Evolutionary conservation across 2,113 vertebrate species (phyloP).

Genomic region (Asarcornis scutulata): DNA sequence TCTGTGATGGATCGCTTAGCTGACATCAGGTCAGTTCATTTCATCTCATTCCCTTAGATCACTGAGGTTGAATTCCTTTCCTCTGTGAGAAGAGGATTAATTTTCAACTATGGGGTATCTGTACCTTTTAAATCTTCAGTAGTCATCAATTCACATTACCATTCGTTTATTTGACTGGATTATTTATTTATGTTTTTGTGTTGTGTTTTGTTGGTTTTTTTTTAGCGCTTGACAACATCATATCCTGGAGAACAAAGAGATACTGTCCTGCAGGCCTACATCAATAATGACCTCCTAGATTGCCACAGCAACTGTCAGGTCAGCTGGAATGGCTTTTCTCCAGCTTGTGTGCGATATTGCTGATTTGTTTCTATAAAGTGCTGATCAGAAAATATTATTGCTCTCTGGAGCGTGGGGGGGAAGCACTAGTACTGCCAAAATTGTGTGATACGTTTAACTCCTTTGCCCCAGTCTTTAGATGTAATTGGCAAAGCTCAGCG

Average conservation of each 20-base stretch:
- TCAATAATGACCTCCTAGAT: conserved; percentile 91
- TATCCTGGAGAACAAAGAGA: conserved; percentile 94
- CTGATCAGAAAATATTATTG: neutral
- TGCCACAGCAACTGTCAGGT: conserved; percentile 79
- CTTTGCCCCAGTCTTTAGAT: neutral
- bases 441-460: neutral
- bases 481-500: neutral
- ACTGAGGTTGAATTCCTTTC: neutral
- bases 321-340: neutral
- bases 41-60: neutral
- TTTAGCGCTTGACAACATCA: conserved; percentile 91
- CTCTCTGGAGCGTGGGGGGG: neutral
- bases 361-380: neutral
- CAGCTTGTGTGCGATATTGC: neutral
- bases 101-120: neutral
- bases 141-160: neutral
- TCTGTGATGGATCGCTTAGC: neutral
- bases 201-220: neutral
- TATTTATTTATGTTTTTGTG: neutral
- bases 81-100: neutral
- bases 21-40: neutral
- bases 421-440: neutral
- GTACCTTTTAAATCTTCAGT: neutral
- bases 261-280: conserved; percentile 90
- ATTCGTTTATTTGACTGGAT: neutral